Base-by-base conservation (phyloP, 1,140 invertebrate species). In the Micrasema minimum region DNA sequence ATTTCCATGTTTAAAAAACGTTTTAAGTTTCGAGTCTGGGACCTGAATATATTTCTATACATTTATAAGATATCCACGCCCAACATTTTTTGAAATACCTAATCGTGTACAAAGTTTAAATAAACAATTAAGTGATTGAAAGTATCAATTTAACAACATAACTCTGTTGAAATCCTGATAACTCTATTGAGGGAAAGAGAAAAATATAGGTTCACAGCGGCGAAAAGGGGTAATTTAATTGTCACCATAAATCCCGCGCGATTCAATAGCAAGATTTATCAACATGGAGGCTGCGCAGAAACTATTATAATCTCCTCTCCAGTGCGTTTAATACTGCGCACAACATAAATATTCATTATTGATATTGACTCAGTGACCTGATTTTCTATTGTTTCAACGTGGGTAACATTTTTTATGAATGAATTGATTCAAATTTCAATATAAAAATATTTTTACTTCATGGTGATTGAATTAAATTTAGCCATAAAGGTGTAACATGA, bases 251-350 rank as follows among this genome's bases (percentile, higher is more conserved):
- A 64, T 64, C 45, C 18, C 16, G 7, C 46, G 1, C 41, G 20
- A 64, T 64, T 59, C 31, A 38, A 59, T 59, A 59, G 55, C 37
- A 11, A 59, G 37, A 59, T 59, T 59, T 59, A 59, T 59, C 31
- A 41, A 59, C 26, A 57, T 64, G 59, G 12, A 46, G 23, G 59
- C 45, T 26, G 26, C 41, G 18, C 53, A 35, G 35, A n/a, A n/a
- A 12, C 26, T 26, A 18, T 22, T 35, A 37, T 46, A 45, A n/a
- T 61, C 14, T 59, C 41, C 14, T 61, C 9, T 22, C 14, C 9
- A 37, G 14, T 38, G 37, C 35, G 11, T 53, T 53, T 31, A 12
- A 14, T 53, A 12, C 7, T 31, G 26, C 16, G 55, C 55, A 37
- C 38, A 9, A 31, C 12, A n/a, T 41, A 38, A 10, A 41, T 26